Base-by-base conservation (phyloP, 2,888 invertebrate species). In the Lordiphosa andalusiaca region DNA sequence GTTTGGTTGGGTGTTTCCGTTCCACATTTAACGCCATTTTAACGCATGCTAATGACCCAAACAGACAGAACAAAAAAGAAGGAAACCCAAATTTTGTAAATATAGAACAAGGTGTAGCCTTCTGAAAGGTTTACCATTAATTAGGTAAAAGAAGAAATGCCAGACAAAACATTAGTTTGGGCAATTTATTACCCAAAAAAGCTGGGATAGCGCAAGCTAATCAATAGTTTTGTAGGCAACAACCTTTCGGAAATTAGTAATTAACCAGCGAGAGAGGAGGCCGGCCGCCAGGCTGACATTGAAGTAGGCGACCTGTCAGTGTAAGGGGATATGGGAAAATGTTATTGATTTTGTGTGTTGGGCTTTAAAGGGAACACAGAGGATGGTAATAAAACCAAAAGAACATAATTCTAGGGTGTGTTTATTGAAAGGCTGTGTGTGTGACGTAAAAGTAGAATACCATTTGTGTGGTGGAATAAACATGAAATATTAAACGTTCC, bases 11-110 rank as follows among this genome's bases (percentile, higher is more conserved):
- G 62, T 57, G 68, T 64, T 84, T 80, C 84, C 80, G 84, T 69
- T 73, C 66, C 76, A 71, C 80, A 81, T 84, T 84, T 84, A 73
- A 81, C 84, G 84, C 78, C 73, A 78, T 84, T 81, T 81, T 75
- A 82, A 84, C 84, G 84, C 84, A 74, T 70, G 80, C 71, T 77
- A 77, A 77, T 77, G 84, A 73, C 84, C 67, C 46, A 47, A 50
- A 67, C 44, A 57, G 39, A 33, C 33, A 40, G 33, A 54, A 52
- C 39, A 50, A 16, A 46, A 35, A 40, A 39, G 39, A 40, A 25
- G 13, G 10, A 36, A 41, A 50, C 48, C 19, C 42, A 52, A 53
- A 38, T 30, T 3, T n/a, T n/a, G 3, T 16, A 21, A 50, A 67
- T 61, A 49, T 52, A 51, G 40, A 78, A 70, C 73, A 76, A 76